Evolutionary conservation across 2,113 vertebrate species (phyloP).

Genomic region (Thamnophis sirtalis): DNA sequence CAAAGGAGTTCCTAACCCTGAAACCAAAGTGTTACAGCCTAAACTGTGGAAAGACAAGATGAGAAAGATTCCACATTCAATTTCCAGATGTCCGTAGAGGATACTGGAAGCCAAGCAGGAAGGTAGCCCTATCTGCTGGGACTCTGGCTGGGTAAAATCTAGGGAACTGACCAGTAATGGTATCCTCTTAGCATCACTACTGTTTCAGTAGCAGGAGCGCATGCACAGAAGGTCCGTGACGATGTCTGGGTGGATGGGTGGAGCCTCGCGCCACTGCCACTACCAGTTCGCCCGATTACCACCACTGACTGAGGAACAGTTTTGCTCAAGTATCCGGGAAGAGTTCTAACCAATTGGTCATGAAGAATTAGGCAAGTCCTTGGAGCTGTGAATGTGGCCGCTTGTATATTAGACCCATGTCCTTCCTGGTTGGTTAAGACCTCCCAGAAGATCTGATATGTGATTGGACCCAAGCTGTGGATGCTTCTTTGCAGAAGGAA

Average conservation of each 20-base stretch:
- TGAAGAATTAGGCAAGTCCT: not conserved
- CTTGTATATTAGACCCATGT: not conserved
- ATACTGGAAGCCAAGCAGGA: not conserved
- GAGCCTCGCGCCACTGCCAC: too few species aligned
- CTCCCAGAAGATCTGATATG: not conserved
- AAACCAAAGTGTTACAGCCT: not conserved
- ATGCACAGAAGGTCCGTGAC: too few species aligned
- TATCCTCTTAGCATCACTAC: too few species aligned
- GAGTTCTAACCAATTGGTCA: not conserved
- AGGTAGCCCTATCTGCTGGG: not conserved
- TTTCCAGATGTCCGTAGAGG: not conserved
- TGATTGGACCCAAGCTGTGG: not conserved
- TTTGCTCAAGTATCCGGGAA: not conserved
- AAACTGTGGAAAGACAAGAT: not conserved
- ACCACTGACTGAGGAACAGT: not conserved
- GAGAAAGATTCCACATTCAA: not conserved
- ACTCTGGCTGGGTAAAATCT: not conserved
- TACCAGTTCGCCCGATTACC: too few species aligned
- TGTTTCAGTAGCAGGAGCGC: too few species aligned
- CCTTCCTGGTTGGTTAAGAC: not conserved
- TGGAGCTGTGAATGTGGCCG: not conserved
- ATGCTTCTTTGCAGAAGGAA: not conserved
- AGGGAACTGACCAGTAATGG: not conserved
- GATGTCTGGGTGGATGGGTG: too few species aligned
- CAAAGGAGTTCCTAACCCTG: not conserved